These are phyloP conservation scores for Drosophila nr. perissopoda DNA, from an alignment of 2,888 invertebrate genomes.

Conservation along the genomic window DNA sequence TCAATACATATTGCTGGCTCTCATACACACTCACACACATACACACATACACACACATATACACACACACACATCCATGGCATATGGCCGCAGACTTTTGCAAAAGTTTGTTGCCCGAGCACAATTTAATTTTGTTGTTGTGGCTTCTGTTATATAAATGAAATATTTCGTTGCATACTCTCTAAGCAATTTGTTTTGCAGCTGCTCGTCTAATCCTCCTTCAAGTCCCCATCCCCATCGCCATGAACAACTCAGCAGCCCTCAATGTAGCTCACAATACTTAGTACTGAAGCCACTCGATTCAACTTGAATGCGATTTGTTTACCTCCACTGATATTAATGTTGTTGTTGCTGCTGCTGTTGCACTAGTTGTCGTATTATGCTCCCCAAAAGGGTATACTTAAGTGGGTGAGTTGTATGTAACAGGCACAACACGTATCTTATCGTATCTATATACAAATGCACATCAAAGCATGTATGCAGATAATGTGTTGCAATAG, in stretches of 20 bases:
- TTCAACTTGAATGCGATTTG: constrained; percentile 13
- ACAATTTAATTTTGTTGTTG: constrained; percentile 64
- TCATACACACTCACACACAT: constrained; percentile 23
- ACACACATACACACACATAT: constrained; percentile 2
- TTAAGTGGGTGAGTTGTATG: not conserved
- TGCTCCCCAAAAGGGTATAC: not conserved
- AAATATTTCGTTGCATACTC: constrained; percentile 67
- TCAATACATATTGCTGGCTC: constrained; percentile 41
- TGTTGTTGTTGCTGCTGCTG: constrained; percentile 1
- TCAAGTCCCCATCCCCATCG: too few relatives aligned
- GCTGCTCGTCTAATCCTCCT: constrained; percentile 2
- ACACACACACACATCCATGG: not conserved
- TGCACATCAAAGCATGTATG: not conserved
- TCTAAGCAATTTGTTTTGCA: constrained; percentile 62
- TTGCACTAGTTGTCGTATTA: not conserved
- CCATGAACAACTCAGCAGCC: not conserved
- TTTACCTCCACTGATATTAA: not conserved
- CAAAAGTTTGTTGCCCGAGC: constrained; percentile 16
- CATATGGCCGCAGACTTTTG: constrained; percentile 10
- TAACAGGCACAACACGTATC: not conserved
- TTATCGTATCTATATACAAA: not conserved
- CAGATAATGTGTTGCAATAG: not conserved
- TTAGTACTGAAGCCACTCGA: constrained; percentile 11
- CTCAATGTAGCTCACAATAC: constrained; percentile 1
- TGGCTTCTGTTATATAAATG: constrained; percentile 62